Percentiles rank a stretch among this genome's conserved stretches.
Evolutionary conservation across 2,888 invertebrate genomes (phyloP).

Genomic region (Stramonita haemastoma): DNA sequence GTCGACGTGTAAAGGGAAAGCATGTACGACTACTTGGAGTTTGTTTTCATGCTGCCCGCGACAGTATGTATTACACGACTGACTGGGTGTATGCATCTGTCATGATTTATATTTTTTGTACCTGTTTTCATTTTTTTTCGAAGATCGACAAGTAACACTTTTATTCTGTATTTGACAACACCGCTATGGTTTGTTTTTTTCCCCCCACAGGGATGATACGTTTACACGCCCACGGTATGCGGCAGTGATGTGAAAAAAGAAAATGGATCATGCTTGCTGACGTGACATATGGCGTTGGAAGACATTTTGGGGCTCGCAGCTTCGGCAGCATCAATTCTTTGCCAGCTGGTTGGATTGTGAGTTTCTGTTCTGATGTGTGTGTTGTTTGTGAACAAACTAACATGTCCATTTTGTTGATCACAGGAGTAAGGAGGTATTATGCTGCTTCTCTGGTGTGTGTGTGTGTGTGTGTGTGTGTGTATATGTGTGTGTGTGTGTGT

Average conservation of each 20-base stretch:
- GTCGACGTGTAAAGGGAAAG: constrained; percentile 1
- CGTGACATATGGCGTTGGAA: constrained; percentile 12
- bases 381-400: background rate
- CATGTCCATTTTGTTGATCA: too few species aligned
- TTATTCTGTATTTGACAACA: background rate
- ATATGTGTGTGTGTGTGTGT: too few species aligned
- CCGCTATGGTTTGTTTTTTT: background rate
- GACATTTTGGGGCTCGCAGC: constrained; percentile 44
- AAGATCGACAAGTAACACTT: background rate
- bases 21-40: background rate
- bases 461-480: too few species aligned
- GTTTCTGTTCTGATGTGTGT: constrained; percentile 41
- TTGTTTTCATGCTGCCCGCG: background rate
- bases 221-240: background rate
- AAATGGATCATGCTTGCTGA: constrained; percentile 13
- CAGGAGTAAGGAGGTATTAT: too few species aligned
- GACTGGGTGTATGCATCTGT: background rate
- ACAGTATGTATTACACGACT: background rate
- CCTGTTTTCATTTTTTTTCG: too few species aligned
- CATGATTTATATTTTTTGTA: background rate
- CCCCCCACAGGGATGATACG: background rate
- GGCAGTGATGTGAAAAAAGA: background rate
- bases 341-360: constrained; percentile 67
- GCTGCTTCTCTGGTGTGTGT: too few species aligned
- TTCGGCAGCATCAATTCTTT: constrained; percentile 57